A percentile compares a stretch with the other conserved stretches of the same genome.
Conservation (phyloP, 2,888 invertebrate species). For the Danaus chrysippus region DNA sequence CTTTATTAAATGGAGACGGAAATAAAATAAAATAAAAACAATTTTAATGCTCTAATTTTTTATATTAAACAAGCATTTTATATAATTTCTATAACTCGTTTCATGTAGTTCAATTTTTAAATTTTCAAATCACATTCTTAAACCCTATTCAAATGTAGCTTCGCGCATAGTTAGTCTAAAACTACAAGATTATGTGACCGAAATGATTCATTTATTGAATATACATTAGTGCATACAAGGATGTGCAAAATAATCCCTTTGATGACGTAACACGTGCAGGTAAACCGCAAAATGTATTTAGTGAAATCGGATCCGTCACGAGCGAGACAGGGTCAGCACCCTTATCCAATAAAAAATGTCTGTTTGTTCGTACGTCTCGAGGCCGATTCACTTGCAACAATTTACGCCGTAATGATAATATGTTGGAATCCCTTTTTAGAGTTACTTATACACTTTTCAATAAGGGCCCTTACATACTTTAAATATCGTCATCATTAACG, state of each 20-base stretch:
- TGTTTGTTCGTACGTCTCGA: conserved; percentile 43
- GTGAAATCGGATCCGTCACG: conserved; percentile 6
- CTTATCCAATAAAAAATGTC: conserved; percentile 36
- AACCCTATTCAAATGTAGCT: too few relatives aligned
- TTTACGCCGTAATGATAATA: conserved; percentile 43
- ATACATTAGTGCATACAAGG: background rate
- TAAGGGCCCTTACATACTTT: too few relatives aligned
- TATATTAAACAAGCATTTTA: too few relatives aligned
- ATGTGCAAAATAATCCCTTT: background rate
- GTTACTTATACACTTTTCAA: conserved; percentile 18
- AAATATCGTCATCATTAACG: too few relatives aligned
- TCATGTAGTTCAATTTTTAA: too few relatives aligned
- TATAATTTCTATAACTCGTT: too few relatives aligned
- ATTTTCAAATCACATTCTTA: too few relatives aligned
- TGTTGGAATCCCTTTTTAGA: conserved; percentile 39
- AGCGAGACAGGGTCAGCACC: conserved; percentile 49
- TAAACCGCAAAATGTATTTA: conserved; percentile 8
- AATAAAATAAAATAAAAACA: background rate
- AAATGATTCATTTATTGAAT: too few relatives aligned
- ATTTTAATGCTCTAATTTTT: background rate
- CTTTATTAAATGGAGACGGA: background rate
- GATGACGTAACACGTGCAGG: conserved; percentile 3
- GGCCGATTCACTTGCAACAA: conserved; percentile 58
- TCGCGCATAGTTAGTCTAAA: too few relatives aligned
- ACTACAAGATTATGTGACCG: too few relatives aligned